Evolutionary conservation across 2,888 invertebrate genomes (phyloP).

Genomic region (Nephrocerus scutellatus): DNA sequence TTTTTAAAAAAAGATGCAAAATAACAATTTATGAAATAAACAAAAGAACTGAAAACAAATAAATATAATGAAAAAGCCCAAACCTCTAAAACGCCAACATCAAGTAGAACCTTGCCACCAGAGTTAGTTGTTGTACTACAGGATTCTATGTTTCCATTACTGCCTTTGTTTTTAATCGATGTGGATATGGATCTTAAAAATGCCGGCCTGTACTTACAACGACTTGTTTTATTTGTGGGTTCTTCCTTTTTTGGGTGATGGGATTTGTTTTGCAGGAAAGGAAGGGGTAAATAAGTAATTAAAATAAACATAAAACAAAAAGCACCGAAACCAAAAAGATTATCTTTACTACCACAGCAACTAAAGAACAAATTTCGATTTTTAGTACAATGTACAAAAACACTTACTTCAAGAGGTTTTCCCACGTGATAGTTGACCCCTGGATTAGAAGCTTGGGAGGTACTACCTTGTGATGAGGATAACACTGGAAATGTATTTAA

Average conservation of each 20-base stretch:
- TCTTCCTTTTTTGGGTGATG: slow-evolving; percentile 25
- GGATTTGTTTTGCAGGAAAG: slow-evolving; percentile 18
- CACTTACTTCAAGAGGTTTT: slow-evolving; percentile 72
- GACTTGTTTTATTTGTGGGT: slow-evolving; percentile 38
- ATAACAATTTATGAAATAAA: too few species aligned
- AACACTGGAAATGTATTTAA: slow-evolving; percentile 4
- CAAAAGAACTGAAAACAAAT: not conserved
- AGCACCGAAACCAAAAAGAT: slow-evolving; percentile 3
- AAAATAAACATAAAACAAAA: too few species aligned
- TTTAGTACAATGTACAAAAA: too few species aligned
- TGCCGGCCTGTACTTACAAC: slow-evolving; percentile 42
- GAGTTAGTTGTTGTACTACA: slow-evolving; percentile 36
- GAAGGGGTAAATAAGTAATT: slow-evolving; percentile 16
- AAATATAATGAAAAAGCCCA: slow-evolving; percentile 27
- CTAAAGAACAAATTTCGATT: not conserved
- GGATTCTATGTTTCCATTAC: slow-evolving; percentile 38
- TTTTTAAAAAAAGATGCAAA: too few species aligned
- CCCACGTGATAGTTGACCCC: slow-evolving; percentile 65
- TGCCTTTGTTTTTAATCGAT: slow-evolving; percentile 38
- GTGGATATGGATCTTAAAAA: slow-evolving; percentile 44
- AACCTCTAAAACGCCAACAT: slow-evolving; percentile 47
- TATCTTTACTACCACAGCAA: slow-evolving; percentile 1
- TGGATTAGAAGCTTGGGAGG: slow-evolving; percentile 13
- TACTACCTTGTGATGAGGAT: slow-evolving; percentile 13
- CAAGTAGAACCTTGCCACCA: slow-evolving; percentile 45